Evolutionary conservation across 2,113 vertebrate species (phyloP).

Genomic region (Ptychochromis oligacanthus): DNA sequence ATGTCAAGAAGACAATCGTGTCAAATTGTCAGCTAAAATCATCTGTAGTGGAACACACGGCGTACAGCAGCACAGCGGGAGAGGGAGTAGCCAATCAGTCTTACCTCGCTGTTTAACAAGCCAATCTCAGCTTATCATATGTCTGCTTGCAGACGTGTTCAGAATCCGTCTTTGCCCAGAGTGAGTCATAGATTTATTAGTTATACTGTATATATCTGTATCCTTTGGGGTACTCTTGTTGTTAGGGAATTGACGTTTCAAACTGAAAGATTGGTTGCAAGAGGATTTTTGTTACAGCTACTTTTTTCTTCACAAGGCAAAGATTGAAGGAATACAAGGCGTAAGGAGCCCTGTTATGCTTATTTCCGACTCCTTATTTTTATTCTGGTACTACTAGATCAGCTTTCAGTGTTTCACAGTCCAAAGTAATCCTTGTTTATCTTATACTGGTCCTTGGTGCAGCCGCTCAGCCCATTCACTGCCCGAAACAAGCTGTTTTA

Average conservation of each 20-base stretch:
- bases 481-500: background rate
- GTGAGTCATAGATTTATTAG: background rate
- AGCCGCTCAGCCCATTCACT: background rate
- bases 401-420: background rate
- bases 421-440: background rate
- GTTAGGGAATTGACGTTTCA: background rate
- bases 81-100: slow-evolving; percentile 43
- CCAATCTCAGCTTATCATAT: slow-evolving; percentile 9
- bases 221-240: background rate
- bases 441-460: too few relatives aligned
- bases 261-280: background rate
- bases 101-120: slow-evolving; percentile 30
- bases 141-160: slow-evolving; percentile 9
- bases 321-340: background rate
- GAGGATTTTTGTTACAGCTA: too few relatives aligned
- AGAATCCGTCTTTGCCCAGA: background rate
- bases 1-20: slow-evolving; percentile 38
- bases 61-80: background rate
- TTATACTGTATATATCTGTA: background rate
- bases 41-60: slow-evolving; percentile 21
- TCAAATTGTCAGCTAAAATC: slow-evolving; percentile 42
- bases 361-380: background rate
- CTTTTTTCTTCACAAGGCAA: background rate
- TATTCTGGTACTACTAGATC: background rate
- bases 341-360: background rate